Conservation (phyloP, 2,888 invertebrate species). For the Plebejus melissa region DNA sequence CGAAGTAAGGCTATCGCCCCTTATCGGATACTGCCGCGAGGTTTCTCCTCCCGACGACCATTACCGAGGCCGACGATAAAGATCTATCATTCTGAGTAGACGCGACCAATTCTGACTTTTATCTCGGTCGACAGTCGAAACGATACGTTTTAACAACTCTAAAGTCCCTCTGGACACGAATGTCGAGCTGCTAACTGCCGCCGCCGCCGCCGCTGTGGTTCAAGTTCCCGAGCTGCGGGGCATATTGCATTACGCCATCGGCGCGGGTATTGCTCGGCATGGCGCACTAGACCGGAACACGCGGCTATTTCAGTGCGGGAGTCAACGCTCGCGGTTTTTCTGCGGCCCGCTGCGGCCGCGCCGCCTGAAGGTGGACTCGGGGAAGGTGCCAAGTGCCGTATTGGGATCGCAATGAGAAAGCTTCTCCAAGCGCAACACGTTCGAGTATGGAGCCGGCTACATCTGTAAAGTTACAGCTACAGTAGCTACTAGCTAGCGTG, state of each 20-base stretch:
- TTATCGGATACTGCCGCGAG: neutral
- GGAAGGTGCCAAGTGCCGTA: neutral
- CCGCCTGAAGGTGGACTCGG: neutral
- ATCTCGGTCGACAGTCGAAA: neutral
- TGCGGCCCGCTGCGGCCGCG: neutral
- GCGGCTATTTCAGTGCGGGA: constrained; percentile 9
- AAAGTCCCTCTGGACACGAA: neutral
- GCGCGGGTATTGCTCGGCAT: constrained; percentile 7
- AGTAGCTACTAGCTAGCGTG: neutral
- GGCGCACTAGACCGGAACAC: constrained; percentile 14
- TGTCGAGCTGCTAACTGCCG: neutral
- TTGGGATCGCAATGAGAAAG: constrained; percentile 6
- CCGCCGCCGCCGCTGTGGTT: neutral
- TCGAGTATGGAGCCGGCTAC: neutral
- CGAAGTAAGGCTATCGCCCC: neutral
- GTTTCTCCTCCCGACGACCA: neutral
- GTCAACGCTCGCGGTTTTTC: constrained; percentile 19
- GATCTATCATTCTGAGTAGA: neutral
- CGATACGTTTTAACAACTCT: neutral
- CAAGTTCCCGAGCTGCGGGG: neutral
- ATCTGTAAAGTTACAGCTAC: neutral
- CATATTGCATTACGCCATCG: constrained; percentile 6
- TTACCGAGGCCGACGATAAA: neutral
- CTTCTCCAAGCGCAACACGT: neutral
- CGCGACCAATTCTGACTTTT: neutral